Evolutionary conservation across 2,113 vertebrate genomes (phyloP), one percentile per base, ranked within the genome.

Genomic region (Orcinus orca): DNA sequence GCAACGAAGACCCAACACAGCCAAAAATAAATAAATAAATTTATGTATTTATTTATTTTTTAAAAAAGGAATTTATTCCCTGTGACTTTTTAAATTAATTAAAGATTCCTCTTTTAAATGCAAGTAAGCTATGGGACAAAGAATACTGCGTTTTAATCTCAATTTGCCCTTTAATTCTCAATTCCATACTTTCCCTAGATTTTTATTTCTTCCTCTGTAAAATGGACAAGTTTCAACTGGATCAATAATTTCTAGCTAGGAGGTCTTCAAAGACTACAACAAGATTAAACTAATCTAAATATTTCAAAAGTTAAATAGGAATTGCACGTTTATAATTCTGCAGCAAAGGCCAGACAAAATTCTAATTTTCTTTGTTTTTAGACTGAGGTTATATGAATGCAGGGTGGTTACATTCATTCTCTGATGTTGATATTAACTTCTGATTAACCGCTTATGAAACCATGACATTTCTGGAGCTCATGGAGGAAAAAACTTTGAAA

Each of bases 161-260:
- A 84, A 1, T 84, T 83, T 93, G 25, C 50, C 26, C 41, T 91
- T 67, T 36, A 29, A 33, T 62, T 88, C 70, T 96, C 36, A 82
- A 36, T 79, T 92, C 62, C 41, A n/a, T 41, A 88, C 23, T 82
- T 96, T 26, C 9, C 47, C 62, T 85, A 58, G 58, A 84, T 47
- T 83, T 95, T 94, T 85, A 36, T 74, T 90, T 94, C 31, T 86
- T 87, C 68, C 25, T 92, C 25, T 58, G 6, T 74, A 84, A 95
- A 92, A 83, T 38, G 8, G 15, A 68, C 44, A 86, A 86, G 26
- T 79, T 73, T 74, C 38, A 10, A 70, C 38, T 9, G 60, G 25
- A 86, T 55, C 33, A 29, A 55, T 70, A 41, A 83, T 47, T 97
- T 96, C n/a, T 70, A 85, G 17, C 29, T 50, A 60, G 38, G 29